Base-by-base conservation (phyloP, 1,140 invertebrate species). In the Trichonephila inaurata region DNA sequence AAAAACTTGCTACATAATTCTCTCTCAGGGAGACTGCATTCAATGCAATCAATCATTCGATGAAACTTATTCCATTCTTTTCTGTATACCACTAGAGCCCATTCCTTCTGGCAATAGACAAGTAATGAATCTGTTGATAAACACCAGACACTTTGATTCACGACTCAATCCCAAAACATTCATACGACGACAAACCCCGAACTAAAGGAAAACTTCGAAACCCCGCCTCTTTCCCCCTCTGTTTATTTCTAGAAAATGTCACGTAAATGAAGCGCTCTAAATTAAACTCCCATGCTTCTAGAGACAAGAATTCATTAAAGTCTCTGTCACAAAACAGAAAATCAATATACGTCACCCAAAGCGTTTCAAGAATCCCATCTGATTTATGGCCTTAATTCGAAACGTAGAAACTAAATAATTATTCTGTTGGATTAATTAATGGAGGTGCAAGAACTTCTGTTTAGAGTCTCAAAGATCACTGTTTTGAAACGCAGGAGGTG, bases 261-360 rank as follows among this genome's bases (percentile, higher is more conserved):
- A 61, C 64, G 40, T 60, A 61, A 28, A 58, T 91, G 89, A 91
- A 40, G 21, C 66, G 72, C 24, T 82, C 28, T 62, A 91, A 62
- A 91, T 91, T 91, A 91, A 91, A 82, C 69, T 21, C 18, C 16
- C 16, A 51, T 7, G 4, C 86, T 66, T 88, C 62, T 33, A 64
- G 87, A 44, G 62, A 82, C 72, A 91, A 91, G 89, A 91, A 91
- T 91, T 91, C 89, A 91, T 82, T 91, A 91, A 91, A 82, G 58
- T 33, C 16, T 33, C 28, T 82, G 89, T 82, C 89, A 60, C 72
- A 82, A 81, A 62, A 58, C 24, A 24, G 24, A 21, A 28, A 82
- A 91, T 91, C 72, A 82, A 82, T 91, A 91, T 19, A 28, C 16
- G 58, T 60, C 19, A 81, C 85, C 61, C 19, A 64, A 87, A 40